A percentile compares a stretch with the other conserved stretches of the same genome.
These are phyloP conservation scores for Mirounga angustirostris DNA, from an alignment of 2,113 vertebrate species.

Conservation along the genomic window DNA sequence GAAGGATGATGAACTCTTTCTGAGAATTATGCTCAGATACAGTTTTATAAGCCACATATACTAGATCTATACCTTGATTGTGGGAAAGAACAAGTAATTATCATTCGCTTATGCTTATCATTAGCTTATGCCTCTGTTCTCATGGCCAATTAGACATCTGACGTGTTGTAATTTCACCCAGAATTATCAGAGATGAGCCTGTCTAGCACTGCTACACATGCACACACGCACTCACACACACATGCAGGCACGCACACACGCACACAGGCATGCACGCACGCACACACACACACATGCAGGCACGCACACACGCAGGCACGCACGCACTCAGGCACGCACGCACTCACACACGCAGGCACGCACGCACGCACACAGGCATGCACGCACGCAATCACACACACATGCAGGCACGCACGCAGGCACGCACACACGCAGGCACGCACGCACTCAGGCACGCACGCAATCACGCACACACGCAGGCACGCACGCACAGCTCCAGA, in stretches of 20 bases:
- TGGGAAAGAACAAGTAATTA: not conserved
- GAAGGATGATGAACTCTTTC: not conserved
- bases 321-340: too few relatives aligned
- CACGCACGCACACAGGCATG: too few relatives aligned
- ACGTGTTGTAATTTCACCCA: not conserved
- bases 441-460: too few relatives aligned
- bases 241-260: not conserved
- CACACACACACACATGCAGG: too few relatives aligned
- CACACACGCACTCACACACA: not conserved
- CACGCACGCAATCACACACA: not conserved
- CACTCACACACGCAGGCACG: not conserved
- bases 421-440: rapidly evolving
- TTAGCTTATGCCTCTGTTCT: not conserved
- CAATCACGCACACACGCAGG: not conserved
- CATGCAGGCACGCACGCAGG: not conserved
- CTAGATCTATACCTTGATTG: not conserved
- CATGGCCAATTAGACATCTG: too few relatives aligned
- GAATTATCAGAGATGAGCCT: not conserved
- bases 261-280: not conserved
- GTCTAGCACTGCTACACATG: too few relatives aligned
- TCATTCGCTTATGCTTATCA: not conserved
- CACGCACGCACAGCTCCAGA: not conserved
- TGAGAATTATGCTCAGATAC: not conserved
- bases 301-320: not conserved
- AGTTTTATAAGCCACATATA: not conserved